Conservation (phyloP, 2,888 invertebrate species). For the Drosophila dives region DNA sequence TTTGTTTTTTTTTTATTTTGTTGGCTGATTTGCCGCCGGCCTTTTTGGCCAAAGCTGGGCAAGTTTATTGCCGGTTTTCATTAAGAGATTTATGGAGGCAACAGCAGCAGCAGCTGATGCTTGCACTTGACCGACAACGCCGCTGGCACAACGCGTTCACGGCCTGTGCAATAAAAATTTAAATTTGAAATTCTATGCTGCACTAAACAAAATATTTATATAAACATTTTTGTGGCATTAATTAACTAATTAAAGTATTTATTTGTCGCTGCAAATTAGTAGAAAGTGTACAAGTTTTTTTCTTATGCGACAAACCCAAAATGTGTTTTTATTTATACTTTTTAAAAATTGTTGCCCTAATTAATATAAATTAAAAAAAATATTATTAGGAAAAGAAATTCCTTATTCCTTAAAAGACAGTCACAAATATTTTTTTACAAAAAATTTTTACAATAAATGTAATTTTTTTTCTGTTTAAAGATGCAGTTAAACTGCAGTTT, state of each 20-base stretch:
- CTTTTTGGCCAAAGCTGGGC: slow-evolving; percentile 50
- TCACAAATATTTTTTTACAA: background rate
- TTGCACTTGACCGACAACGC: slow-evolving; percentile 74
- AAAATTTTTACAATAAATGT: background rate
- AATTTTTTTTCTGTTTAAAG: background rate
- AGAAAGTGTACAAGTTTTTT: background rate
- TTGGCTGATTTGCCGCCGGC: slow-evolving; percentile 66
- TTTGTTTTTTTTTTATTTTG: slow-evolving; percentile 14
- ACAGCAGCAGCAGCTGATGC: slow-evolving; percentile 38
- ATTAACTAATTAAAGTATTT: background rate
- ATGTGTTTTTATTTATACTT: background rate
- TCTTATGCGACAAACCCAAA: background rate
- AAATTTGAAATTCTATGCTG: slow-evolving; percentile 74
- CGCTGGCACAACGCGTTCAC: slow-evolving; percentile 58
- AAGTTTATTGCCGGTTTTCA: slow-evolving; percentile 81
- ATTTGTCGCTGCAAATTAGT: background rate
- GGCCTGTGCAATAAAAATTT: slow-evolving; percentile 63
- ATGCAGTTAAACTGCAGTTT: background rate
- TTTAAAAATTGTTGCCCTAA: background rate
- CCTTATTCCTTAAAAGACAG: background rate
- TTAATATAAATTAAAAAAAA: background rate
- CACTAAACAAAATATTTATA: slow-evolving; percentile 30
- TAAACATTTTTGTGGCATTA: background rate
- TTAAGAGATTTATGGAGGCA: slow-evolving; percentile 78
- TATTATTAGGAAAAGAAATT: background rate